Evolutionary conservation across 2,113 vertebrate species (phyloP), one percentile per base, ranked within the genome.

Genomic region (Chaetura pelagica): DNA sequence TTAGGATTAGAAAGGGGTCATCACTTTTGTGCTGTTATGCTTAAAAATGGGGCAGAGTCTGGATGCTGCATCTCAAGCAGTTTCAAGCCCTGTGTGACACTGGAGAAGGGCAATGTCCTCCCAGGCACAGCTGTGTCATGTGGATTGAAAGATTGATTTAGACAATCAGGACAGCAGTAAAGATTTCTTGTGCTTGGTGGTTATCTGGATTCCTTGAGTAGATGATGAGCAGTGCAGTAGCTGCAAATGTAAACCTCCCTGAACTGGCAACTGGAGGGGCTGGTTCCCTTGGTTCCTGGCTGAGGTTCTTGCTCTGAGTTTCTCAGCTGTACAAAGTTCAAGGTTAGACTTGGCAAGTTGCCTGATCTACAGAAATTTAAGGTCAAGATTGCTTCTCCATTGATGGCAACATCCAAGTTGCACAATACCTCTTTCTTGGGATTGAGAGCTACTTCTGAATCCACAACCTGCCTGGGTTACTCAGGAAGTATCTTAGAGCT

Each of bases 361-460:
- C 24, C 26, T 21, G 16, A 19, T 51, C 55, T 64, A 40, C 35
- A 62, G 49, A 46, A 20, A 52, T 35, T 32, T 6, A 24, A 62
- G 24, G 30, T 52, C 14, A 61, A 54, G 17, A 63, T 46, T 59
- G 40, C 32, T 89, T 96, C 48, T 34, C 38, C 7, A 1, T 35
- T 55, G 13, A 16, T 54, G 29, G 26, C 4, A 3, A 1, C 1
- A 2, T 48, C 22, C 14, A 77, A 1, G 5, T 23, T 54, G 4
- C 35, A 49, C 23, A 69, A 34, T 69, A 16, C n/a, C 6, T 27
- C 83, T 34, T 80, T 48, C 20, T 88, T 87, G 55, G 44, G 46
- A 30, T 15, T 34, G 32, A 55, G 72, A 85, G 27, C 14, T 61
- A 49, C 40, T 81, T 92, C 30, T 42, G 46, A 46, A 10, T n/a